Base-by-base conservation (phyloP, 2,113 vertebrate species). In the Polyodon spathula region DNA sequence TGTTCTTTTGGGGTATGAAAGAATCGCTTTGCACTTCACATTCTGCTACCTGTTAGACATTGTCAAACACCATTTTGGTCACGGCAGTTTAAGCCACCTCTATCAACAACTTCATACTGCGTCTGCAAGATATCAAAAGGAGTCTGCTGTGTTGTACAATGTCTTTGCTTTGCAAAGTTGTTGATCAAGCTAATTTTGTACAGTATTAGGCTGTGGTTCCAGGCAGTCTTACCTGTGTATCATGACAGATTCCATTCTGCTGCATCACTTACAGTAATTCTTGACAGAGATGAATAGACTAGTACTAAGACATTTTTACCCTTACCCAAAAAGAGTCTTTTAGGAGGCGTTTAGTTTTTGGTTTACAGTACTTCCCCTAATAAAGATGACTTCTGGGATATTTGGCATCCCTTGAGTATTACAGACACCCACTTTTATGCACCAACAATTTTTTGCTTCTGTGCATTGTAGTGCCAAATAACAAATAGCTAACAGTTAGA, bases 1-100 rank as follows among this genome's bases (percentile, higher is more conserved):
- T 81, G 79, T 73, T 89, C 86, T 81, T 86, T 68, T 63, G 88
- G 85, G 85, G 90, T 70, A 76, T 55, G 46, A 48, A 8, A 60
- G 68, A 70, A 73, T 74, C 67, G 76, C 74, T 80, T 72, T 69
- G 65, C 75, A 54, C 6, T 54, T 54, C 27, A n/a, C n/a, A n/a
- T 37, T 17, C 7, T 17, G 16, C 53, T 54, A 9, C 37, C 7
- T 17, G 53, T 11, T 6, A 54, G 53, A 54, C 7, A 54, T 54
- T 8, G 16, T 54, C 8, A n/a, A n/a, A n/a, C n/a, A n/a, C n/a
- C n/a, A n/a, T n/a, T n/a, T n/a, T n/a, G n/a, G n/a, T n/a, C n/a
- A n/a, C n/a, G n/a, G n/a, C n/a, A n/a, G n/a, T n/a, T n/a, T n/a
- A n/a, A n/a, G n/a, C n/a, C n/a, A n/a, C n/a, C n/a, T n/a, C n/a